Conservation (phyloP, 1,140 invertebrate species). For the Drosophila repleta region DNA sequence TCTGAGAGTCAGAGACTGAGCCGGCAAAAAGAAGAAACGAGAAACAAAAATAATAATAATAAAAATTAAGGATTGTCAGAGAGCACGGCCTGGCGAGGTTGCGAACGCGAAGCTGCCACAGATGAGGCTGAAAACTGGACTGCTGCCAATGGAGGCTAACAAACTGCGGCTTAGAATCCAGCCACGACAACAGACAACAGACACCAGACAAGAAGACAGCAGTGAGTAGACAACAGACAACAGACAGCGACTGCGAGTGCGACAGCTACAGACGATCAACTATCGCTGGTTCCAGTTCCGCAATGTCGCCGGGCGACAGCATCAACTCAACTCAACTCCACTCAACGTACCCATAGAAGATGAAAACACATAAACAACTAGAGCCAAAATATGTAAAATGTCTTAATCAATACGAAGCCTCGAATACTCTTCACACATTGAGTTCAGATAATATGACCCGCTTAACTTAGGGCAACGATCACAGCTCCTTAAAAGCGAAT, state of each 20-base stretch:
- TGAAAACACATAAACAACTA: slow-evolving; percentile 19
- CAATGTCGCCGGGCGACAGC: slow-evolving; percentile 78
- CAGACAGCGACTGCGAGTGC: slow-evolving; percentile 15
- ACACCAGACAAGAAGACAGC: background rate
- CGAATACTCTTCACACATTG: slow-evolving; percentile 1
- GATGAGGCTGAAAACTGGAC: slow-evolving; percentile 54
- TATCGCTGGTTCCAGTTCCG: slow-evolving; percentile 77
- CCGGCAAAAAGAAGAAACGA: slow-evolving; percentile 37
- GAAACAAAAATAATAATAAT: slow-evolving; percentile 46
- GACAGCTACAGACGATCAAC: slow-evolving; percentile 57
- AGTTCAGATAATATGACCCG: too few relatives aligned
- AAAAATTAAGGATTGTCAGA: slow-evolving; percentile 64
- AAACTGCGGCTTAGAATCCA: slow-evolving; percentile 40
- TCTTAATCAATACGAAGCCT: background rate
- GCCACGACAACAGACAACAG: slow-evolving; percentile 21
- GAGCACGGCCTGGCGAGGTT: slow-evolving; percentile 31
- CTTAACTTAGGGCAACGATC: too few relatives aligned
- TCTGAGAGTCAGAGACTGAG: slow-evolving; percentile 29
- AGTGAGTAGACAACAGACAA: background rate
- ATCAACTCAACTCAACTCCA: slow-evolving; percentile 47
- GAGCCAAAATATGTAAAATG: slow-evolving; percentile 83
- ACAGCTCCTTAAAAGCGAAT: too few relatives aligned
- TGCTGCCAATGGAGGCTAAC: slow-evolving; percentile 30
- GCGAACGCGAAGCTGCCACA: slow-evolving; percentile 27
- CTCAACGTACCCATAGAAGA: slow-evolving; percentile 39